Percentiles rank a stretch among this genome's conserved stretches.
Conservation (phyloP, 2,888 invertebrate genomes). For the Polydrusus cervinus region DNA sequence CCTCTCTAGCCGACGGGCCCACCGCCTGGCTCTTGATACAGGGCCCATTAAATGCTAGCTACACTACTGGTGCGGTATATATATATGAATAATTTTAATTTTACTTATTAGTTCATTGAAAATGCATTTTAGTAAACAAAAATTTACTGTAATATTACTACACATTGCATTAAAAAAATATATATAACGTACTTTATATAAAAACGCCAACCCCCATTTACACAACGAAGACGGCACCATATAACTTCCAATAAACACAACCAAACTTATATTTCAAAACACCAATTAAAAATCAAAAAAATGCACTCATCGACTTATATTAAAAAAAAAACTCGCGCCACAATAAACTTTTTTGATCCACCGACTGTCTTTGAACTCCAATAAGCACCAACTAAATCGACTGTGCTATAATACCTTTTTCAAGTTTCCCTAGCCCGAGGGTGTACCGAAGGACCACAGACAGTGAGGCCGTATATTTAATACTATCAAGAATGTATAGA, state of each 20-base stretch:
- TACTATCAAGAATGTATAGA: slow-evolving; percentile 17
- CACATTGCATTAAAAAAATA: too few relatives aligned
- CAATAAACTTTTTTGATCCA: slow-evolving; percentile 17
- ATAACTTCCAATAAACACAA: background rate
- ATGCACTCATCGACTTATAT: background rate
- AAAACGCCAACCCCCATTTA: background rate
- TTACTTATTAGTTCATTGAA: too few relatives aligned
- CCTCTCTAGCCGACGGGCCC: too few relatives aligned
- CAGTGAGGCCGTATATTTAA: slow-evolving; percentile 25
- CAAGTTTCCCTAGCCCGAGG: slow-evolving; percentile 41
- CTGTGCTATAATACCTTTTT: slow-evolving; percentile 41
- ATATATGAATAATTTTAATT: too few relatives aligned
- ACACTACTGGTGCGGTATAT: too few relatives aligned
- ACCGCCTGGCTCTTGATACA: too few relatives aligned
- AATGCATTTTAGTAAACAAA: too few relatives aligned
- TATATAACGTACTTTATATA: slow-evolving; percentile 11
- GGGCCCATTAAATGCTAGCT: too few relatives aligned
- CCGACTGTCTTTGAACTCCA: slow-evolving; percentile 34
- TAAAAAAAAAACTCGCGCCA: slow-evolving; percentile 14
- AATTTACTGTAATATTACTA: too few relatives aligned
- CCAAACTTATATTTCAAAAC: background rate
- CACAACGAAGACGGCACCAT: slow-evolving; percentile 1
- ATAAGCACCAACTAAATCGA: slow-evolving; percentile 39
- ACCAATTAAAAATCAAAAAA: background rate
- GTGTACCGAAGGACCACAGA: slow-evolving; percentile 37